phyloP scores from a whole-genome alignment of 2,888 invertebrate genomes.

The Lycophotia porphyrea region DNA sequence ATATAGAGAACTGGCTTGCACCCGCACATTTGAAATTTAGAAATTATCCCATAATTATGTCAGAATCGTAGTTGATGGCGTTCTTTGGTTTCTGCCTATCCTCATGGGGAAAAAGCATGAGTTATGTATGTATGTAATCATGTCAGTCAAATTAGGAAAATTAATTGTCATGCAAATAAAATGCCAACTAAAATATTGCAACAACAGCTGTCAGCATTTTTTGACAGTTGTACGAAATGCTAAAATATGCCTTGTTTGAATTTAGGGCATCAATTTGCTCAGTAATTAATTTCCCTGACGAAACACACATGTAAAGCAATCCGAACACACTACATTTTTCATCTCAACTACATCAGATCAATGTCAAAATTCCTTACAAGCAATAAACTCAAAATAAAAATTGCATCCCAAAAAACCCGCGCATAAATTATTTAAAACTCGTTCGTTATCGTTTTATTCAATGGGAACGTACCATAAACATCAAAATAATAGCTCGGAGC shows the following conservation, averaged over 20 bases:
- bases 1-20: not conserved
- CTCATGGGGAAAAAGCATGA: too few species aligned
- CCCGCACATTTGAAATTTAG: not conserved
- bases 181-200: too few species aligned
- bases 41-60: too few species aligned
- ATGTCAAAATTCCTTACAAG: not conserved
- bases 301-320: not conserved
- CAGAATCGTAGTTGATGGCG: too few species aligned
- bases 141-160: not conserved
- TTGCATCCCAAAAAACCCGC: slow-evolving; percentile 8
- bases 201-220: not conserved
- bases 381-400: slow-evolving; percentile 12
- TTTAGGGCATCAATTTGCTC: not conserved
- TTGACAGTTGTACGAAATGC: not conserved
- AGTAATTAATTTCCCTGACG: not conserved
- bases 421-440: slow-evolving; percentile 31
- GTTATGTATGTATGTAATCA: too few species aligned
- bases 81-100: too few species aligned
- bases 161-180: too few species aligned
- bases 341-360: not conserved
- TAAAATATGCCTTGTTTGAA: too few species aligned
- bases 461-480: slow-evolving; percentile 55
- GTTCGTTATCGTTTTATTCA: slow-evolving; percentile 42
- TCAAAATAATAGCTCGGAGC: slow-evolving; percentile 59
- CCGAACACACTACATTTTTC: not conserved